Base-by-base conservation (phyloP, 2,888 invertebrate species). In the Galeopsomyia nigrocyanea region DNA sequence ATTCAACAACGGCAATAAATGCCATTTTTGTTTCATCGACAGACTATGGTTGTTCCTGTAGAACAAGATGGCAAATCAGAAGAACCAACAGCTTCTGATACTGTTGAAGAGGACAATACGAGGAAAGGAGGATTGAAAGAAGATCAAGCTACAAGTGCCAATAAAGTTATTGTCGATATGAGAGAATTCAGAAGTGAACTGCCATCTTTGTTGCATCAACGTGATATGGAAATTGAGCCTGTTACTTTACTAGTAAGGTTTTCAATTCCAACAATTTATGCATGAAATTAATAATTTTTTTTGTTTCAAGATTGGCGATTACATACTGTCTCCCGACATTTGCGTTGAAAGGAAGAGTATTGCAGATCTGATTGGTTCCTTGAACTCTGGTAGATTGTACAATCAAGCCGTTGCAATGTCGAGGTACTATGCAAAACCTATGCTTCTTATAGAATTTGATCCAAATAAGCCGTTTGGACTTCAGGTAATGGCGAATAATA, bases 271-370 rank as follows among this genome's bases (percentile, higher is more conserved):
- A n/a, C 9, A 5, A 14, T 9, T 50, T 16, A 58, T 65, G 17
- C 47, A 55, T 69, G 1, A 50, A 50, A 50, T 17, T 50, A 61
- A 61, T 56, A 50, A 63, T 47, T 26, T 60, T 21, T 62, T 72
- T 68, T 60, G 10, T 55, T 73, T 74, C 19, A 80, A 95, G 94
- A 93, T 99, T 73, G 99, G 99, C 0, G 99, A 99, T 88, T 99
- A 99, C 84, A 96, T 99, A 82, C 88, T 99, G 17, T 96, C 98
- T 0, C 96, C 98, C 0, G 96, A 98, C 22, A 95, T 98, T 77
- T 98, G 99, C 82, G 94, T 99, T 19, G 99, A 99, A 87, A 90
- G 99, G 64, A 99, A 99, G 87, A 97, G 97, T 62, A 90, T 99
- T 76, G 96, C 96, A 7, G 99, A 99, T 89, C 89, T 99, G 78